phyloP scores from a whole-genome alignment of 2,888 invertebrate genomes.

The Drosophila merina region DNA sequence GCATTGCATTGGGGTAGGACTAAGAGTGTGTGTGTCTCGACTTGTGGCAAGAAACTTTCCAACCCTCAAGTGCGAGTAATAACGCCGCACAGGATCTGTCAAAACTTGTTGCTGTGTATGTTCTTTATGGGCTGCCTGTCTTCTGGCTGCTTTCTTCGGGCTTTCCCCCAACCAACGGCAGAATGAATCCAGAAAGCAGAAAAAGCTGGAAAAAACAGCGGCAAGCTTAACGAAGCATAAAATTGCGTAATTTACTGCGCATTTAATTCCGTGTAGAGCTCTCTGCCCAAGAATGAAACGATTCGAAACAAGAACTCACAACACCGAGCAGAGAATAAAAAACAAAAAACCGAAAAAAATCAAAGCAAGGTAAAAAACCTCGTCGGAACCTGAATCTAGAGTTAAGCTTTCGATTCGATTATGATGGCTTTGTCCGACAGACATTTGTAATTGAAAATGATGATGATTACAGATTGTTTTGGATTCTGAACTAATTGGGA shows the following conservation, averaged over 20 bases:
- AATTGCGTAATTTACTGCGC: slow-evolving; percentile 77
- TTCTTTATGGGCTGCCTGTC: not conserved
- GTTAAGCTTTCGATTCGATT: slow-evolving; percentile 53
- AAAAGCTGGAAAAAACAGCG: slow-evolving; percentile 26
- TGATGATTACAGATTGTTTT: slow-evolving; percentile 24
- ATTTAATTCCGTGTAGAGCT: slow-evolving; percentile 69
- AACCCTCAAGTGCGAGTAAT: slow-evolving; percentile 42
- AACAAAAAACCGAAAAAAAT: slow-evolving; percentile 3
- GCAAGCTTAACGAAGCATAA: slow-evolving; percentile 70
- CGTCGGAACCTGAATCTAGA: slow-evolving; percentile 44
- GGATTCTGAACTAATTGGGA: not conserved
- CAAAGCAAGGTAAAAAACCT: slow-evolving; percentile 29
- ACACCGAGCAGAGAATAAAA: slow-evolving; percentile 7
- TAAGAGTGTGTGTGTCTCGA: not conserved
- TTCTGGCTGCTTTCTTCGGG: slow-evolving; percentile 26
- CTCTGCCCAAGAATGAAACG: slow-evolving; percentile 54
- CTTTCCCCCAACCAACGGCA: slow-evolving; percentile 19
- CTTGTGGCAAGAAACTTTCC: slow-evolving; percentile 21
- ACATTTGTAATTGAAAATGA: slow-evolving; percentile 49
- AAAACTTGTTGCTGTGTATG: slow-evolving; percentile 42
- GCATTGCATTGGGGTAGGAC: slow-evolving; percentile 68
- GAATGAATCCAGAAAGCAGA: slow-evolving; percentile 24
- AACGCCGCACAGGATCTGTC: slow-evolving; percentile 18
- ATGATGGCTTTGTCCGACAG: slow-evolving; percentile 42
- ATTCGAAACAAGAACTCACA: slow-evolving; percentile 33